Evolutionary conservation across 2,797 vertebrate species (phyloP), one percentile per base, ranked within the genome.

Genomic region (Sebastes steindachneri): DNA sequence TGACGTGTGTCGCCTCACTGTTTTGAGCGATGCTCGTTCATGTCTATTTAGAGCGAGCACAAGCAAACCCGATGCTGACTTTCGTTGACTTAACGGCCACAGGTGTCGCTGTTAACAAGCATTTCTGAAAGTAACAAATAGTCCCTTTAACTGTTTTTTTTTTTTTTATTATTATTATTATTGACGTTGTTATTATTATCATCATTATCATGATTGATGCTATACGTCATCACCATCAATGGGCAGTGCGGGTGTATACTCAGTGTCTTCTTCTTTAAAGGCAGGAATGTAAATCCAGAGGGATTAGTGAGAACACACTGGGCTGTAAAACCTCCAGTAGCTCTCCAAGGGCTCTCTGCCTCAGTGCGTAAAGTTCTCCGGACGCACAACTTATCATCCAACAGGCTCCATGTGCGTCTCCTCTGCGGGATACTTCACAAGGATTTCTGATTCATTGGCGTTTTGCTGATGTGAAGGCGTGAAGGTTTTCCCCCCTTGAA

Each of bases 211-310:
- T 54, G 1, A 10, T 7, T 15, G 5, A 8, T 19, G 7, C 8
- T 37, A 31, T 31, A 35, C 37, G 35, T 48, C 77, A 75, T 78
- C 67, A 48, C 5, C 48, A 51, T 41, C 57, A n/a, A 2, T 58
- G 51, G 33, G 28, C 37, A 65, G 68, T 6, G 67, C 15, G 51
- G 57, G 25, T 73, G 62, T 26, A 11, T 35, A 8, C 75, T 62
- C 17, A 33, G 57, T 79, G 71, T 87, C 80, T 80, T 88, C 80
- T 80, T 88, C 84, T 83, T 91, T 86, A 73, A 88, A 89, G 85
- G 86, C 87, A 90, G 92, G 93, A 93, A 92, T 95, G 90, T 91
- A 93, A 92, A 92, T 91, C 92, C 92, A 82, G 65, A 25, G 88
- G 90, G 89, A 93, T 93, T 90, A 94, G 90, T 69, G 88, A 33